Conservation (phyloP, 2,113 vertebrate genomes). For the Chionomys nivalis region DNA sequence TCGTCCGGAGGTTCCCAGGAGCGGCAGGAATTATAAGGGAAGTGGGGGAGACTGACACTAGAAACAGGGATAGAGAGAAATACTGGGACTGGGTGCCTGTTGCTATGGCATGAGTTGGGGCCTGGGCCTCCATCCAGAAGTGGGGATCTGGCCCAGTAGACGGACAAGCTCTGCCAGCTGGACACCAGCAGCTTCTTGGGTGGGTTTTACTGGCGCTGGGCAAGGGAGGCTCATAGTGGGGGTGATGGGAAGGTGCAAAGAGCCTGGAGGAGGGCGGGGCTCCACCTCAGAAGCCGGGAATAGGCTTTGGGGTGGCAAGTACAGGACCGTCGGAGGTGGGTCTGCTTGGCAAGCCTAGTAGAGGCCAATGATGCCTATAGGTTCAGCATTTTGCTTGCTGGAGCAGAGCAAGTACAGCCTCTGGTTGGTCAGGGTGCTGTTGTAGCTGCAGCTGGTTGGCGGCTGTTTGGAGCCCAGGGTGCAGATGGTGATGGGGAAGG, state of each 20-base stretch:
- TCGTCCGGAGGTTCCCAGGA: not conserved
- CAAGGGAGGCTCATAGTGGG: not conserved
- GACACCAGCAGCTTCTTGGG: slow-evolving; percentile 73
- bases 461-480: not conserved
- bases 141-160: slow-evolving; percentile 66
- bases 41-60: not conserved
- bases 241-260: not conserved
- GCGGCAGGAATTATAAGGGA: not conserved
- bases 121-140: slow-evolving; percentile 71
- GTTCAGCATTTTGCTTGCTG: slow-evolving; percentile 49
- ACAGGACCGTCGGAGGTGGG: not conserved
- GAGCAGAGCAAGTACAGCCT: slow-evolving; percentile 75
- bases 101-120: slow-evolving; percentile 60
- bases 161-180: slow-evolving; percentile 65
- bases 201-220: slow-evolving; percentile 64
- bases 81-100: slow-evolving; percentile 26
- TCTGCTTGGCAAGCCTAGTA: not conserved
- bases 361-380: slow-evolving; percentile 58
- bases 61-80: not conserved
- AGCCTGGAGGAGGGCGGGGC: not conserved
- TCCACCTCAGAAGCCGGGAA: not conserved
- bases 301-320: not conserved
- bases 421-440: not conserved
- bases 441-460: slow-evolving; percentile 62
- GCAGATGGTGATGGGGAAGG: slow-evolving; percentile 60